Conservation (phyloP, 2,797 vertebrate genomes). For the Galaxias olidus region DNA sequence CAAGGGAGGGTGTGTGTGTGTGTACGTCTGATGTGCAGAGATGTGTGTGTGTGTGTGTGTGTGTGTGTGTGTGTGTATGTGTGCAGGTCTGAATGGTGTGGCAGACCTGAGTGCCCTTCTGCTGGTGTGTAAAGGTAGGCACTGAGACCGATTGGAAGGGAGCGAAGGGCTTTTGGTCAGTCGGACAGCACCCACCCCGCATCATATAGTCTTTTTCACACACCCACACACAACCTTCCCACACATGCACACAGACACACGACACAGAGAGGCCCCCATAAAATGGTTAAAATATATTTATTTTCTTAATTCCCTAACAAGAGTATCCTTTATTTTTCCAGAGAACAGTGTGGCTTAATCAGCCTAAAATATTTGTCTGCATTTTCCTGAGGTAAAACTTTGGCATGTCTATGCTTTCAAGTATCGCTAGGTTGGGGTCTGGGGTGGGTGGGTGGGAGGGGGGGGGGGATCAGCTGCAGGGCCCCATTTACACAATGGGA, state of each 20-base stretch:
- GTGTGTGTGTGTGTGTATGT: slow-evolving; percentile 41
- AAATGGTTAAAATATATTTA: slow-evolving; percentile 42
- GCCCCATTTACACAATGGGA: slow-evolving; percentile 73
- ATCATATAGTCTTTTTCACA: slow-evolving; percentile 20
- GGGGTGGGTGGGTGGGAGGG: too few species aligned
- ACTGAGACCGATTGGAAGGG: slow-evolving; percentile 75
- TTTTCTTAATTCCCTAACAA: slow-evolving; percentile 62
- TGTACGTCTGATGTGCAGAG: slow-evolving; percentile 4
- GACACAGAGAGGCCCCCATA: slow-evolving; percentile 20
- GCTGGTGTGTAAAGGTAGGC: slow-evolving; percentile 75
- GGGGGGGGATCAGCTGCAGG: slow-evolving; percentile 47
- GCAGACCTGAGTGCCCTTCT: slow-evolving; percentile 70
- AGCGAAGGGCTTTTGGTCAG: slow-evolving; percentile 76
- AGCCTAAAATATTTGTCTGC: slow-evolving; percentile 72
- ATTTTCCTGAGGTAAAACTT: slow-evolving; percentile 73
- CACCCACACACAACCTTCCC: slow-evolving; percentile 23
- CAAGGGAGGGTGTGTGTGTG: slow-evolving; percentile 64
- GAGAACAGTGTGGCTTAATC: slow-evolving; percentile 61
- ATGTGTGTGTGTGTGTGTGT: slow-evolving; percentile 35
- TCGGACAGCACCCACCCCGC: slow-evolving; percentile 65
- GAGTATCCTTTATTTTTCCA: slow-evolving; percentile 63
- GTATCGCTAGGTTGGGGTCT: slow-evolving; percentile 50
- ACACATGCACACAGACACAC: slow-evolving; percentile 17
- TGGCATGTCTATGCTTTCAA: slow-evolving; percentile 75
- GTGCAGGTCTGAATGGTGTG: slow-evolving; percentile 59